Conservation (phyloP, 2,113 vertebrate genomes). For the Capra hircus region DNA sequence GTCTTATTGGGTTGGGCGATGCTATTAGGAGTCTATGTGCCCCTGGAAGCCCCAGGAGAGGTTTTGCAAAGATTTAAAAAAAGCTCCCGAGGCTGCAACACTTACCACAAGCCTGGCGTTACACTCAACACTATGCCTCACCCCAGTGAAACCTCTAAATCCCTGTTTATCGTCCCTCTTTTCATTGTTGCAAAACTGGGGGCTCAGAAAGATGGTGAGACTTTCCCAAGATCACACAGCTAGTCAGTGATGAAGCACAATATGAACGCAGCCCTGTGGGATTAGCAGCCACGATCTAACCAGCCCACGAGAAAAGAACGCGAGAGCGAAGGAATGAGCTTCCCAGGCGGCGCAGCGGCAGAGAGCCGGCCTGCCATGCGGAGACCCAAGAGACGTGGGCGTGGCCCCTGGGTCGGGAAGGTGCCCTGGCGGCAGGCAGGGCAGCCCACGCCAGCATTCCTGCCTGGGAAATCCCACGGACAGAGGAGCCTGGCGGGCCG, state of each 20-base stretch:
- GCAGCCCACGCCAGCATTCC: background rate
- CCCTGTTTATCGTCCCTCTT: fast-evolving
- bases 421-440: background rate
- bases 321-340: background rate
- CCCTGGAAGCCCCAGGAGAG: background rate
- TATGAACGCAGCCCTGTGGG: fast-evolving
- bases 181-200: background rate
- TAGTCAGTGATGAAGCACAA: background rate
- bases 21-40: background rate
- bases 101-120: fast-evolving
- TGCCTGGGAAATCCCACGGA: background rate
- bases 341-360: background rate
- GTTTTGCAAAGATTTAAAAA: background rate
- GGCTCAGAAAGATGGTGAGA: background rate
- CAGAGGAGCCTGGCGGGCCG: background rate
- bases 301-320: fast-evolving
- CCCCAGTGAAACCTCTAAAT: background rate
- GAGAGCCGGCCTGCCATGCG: background rate
- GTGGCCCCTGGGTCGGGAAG: background rate
- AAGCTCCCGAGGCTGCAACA: fast-evolving
- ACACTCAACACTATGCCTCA: background rate
- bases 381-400: background rate
- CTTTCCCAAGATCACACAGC: background rate
- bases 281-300: fast-evolving
- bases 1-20: background rate